phyloP scores from a whole-genome alignment of 2,888 invertebrate genomes.

The Rhimphoctona megacephalus region DNA sequence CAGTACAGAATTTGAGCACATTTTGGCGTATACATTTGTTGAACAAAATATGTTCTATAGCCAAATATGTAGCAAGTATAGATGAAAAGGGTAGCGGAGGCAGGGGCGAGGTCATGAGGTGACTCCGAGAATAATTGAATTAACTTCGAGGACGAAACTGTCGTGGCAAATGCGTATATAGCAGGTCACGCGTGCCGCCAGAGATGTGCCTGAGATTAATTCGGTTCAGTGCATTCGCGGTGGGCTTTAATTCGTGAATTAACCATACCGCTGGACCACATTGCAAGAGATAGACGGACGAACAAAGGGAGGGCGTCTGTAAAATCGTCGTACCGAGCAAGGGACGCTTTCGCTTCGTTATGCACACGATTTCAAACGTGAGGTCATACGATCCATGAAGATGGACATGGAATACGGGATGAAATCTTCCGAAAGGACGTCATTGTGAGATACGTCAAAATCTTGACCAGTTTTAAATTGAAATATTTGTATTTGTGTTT shows the following conservation, averaged over 20 bases:
- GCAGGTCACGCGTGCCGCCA: constrained; percentile 56
- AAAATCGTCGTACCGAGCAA: constrained; percentile 20
- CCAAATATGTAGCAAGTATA: constrained; percentile 30
- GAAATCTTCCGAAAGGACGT: neutral
- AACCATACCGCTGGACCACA: constrained; percentile 64
- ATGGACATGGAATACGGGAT: constrained; percentile 6
- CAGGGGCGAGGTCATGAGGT: constrained; percentile 36
- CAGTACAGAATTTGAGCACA: constrained; percentile 52
- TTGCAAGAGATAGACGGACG: constrained; percentile 16
- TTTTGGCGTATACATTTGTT: constrained; percentile 33
- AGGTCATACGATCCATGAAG: neutral
- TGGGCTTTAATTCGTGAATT: constrained; percentile 72
- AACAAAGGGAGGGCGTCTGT: neutral
- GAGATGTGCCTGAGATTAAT: constrained; percentile 70
- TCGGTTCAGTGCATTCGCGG: constrained; percentile 70
- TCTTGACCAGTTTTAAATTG: neutral
- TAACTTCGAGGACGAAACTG: constrained; percentile 73
- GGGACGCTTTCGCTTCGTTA: constrained; percentile 2
- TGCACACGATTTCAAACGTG: neutral
- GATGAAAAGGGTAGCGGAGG: constrained; percentile 2
- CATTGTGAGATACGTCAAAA: neutral
- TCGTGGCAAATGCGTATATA: constrained; percentile 56
- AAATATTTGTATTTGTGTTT: too few species aligned
- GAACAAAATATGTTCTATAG: neutral
- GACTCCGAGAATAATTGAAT: constrained; percentile 73